Conservation (phyloP, 1,140 invertebrate species). For the Antheraea mylitta region DNA sequence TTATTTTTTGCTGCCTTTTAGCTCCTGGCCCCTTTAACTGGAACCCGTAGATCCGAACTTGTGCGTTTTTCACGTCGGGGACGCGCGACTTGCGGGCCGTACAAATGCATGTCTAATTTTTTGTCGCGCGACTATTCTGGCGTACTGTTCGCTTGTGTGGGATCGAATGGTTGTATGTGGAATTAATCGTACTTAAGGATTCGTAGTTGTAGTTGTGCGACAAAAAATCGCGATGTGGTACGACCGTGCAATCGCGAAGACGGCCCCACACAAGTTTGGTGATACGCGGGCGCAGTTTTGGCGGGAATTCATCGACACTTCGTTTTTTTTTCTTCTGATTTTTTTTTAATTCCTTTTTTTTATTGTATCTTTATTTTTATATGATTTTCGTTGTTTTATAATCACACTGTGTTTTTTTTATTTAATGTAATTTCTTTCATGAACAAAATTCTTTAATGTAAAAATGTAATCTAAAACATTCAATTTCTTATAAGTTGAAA, state of each 20-base stretch:
- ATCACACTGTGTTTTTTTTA: neutral
- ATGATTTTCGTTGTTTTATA: neutral
- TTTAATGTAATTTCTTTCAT: neutral
- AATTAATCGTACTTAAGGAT: neutral
- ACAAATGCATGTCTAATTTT: slow-evolving; percentile 11
- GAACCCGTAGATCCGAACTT: slow-evolving; percentile 78
- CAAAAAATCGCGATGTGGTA: slow-evolving; percentile 9
- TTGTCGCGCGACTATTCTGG: neutral
- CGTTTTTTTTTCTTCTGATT: slow-evolving; percentile 28
- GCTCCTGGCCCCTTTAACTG: slow-evolving; percentile 65
- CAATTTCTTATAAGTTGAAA: neutral
- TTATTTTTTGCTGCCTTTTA: neutral
- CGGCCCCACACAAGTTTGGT: slow-evolving; percentile 72
- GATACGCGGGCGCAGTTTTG: slow-evolving; percentile 76
- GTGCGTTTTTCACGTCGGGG: slow-evolving; percentile 57
- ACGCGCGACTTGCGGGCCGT: slow-evolving; percentile 48
- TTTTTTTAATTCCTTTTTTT: slow-evolving; percentile 12
- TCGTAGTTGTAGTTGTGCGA: neutral
- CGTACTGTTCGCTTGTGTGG: neutral
- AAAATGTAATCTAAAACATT: neutral
- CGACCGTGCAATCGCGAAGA: slow-evolving; percentile 23
- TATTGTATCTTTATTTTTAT: neutral
- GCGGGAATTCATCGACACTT: slow-evolving; percentile 59
- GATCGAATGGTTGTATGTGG: neutral
- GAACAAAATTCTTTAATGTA: too few relatives aligned